phyloP scores from a whole-genome alignment of 2,797 vertebrate genomes.

The Alectoris magna region DNA sequence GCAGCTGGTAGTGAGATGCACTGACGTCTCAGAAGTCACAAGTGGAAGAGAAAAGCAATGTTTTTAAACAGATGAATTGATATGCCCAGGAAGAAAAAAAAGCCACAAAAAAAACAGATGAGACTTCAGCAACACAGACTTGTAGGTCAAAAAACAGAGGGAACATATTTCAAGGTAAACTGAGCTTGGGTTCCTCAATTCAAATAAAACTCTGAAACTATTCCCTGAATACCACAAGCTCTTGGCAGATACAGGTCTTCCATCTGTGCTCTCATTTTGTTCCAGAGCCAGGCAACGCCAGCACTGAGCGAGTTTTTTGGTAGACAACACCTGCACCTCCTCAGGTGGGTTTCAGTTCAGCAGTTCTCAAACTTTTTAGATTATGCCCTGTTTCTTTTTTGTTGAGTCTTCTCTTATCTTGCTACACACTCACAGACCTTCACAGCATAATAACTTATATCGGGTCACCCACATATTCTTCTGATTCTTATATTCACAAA shows the following conservation, averaged over 20 bases:
- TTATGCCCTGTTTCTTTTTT: background rate
- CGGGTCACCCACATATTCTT: background rate
- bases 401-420: background rate
- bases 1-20: background rate
- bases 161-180: background rate
- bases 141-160: background rate
- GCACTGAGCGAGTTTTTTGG: background rate
- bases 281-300: background rate
- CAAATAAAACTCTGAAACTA: background rate
- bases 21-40: background rate
- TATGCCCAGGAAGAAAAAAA: fast-evolving
- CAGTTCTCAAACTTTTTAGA: background rate
- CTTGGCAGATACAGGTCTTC: background rate
- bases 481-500: fast-evolving
- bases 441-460: fast-evolving
- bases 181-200: background rate
- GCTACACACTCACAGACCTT: fast-evolving
- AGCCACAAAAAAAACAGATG: fast-evolving
- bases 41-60: background rate
- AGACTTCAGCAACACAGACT: background rate
- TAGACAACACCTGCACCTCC: background rate
- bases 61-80: background rate
- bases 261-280: background rate
- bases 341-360: background rate
- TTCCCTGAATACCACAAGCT: background rate